Evolutionary conservation across 1,140 invertebrate species (phyloP).

Genomic region (Adoxophyes honmai): DNA sequence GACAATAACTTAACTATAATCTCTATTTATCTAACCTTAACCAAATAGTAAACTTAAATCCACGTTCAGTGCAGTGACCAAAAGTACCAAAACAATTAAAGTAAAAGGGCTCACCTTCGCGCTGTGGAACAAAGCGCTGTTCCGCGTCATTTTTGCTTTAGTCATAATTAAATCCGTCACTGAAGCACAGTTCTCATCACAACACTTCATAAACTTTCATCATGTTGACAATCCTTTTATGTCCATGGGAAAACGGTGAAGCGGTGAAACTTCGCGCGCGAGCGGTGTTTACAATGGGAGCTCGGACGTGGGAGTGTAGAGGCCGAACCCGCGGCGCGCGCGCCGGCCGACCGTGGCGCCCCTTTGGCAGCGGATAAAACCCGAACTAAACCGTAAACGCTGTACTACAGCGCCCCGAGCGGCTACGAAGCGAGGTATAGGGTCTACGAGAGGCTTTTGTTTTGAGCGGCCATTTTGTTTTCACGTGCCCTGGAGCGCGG

Average conservation of each 20-base stretch:
- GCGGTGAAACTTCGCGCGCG: constrained; percentile 32
- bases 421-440: constrained; percentile 32
- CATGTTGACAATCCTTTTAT: constrained; percentile 33
- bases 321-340: constrained; percentile 32
- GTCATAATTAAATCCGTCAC: constrained; percentile 59
- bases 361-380: constrained; percentile 27
- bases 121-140: constrained; percentile 66
- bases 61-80: constrained; percentile 15
- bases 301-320: constrained; percentile 65
- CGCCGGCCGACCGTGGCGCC: neutral
- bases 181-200: constrained; percentile 51
- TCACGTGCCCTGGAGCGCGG: constrained; percentile 17
- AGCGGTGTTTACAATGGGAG: constrained; percentile 65
- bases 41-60: constrained; percentile 13
- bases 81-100: constrained; percentile 17
- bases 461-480: constrained; percentile 61
- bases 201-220: constrained; percentile 41
- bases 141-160: constrained; percentile 57
- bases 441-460: constrained; percentile 33
- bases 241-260: constrained; percentile 35
- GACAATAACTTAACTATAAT: neutral
- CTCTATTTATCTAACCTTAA: too few relatives aligned
- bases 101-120: constrained; percentile 55
- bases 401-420: constrained; percentile 23
- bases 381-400: neutral